Conservation (phyloP, 2,797 vertebrate species). For the Thaleichthys pacificus region DNA sequence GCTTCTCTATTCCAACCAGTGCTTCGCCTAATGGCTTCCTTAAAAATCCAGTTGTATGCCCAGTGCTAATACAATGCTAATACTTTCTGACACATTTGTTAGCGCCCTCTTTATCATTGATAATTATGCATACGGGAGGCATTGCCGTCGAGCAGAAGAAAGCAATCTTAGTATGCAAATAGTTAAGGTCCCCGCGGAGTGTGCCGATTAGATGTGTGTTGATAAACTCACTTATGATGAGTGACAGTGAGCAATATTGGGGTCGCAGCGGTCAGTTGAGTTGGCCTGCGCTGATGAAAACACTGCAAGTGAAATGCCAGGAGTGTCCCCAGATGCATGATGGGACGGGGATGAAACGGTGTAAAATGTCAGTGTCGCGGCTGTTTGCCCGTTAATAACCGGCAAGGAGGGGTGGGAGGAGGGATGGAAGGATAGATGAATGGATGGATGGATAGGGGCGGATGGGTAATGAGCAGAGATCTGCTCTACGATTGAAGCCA, state of each 20-base stretch:
- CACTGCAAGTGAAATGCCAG: slow-evolving; percentile 82
- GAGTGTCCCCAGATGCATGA: slow-evolving; percentile 81
- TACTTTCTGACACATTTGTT: slow-evolving; percentile 89
- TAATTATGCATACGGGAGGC: slow-evolving; percentile 87
- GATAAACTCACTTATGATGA: slow-evolving; percentile 92
- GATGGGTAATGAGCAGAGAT: slow-evolving; percentile 72
- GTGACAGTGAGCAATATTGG: slow-evolving; percentile 86
- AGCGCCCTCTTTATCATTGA: slow-evolving; percentile 84
- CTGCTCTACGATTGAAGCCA: slow-evolving; percentile 79
- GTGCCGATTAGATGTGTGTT: slow-evolving; percentile 78
- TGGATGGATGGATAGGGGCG: background rate
- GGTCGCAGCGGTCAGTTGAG: slow-evolving; percentile 79
- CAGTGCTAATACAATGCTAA: slow-evolving; percentile 57
- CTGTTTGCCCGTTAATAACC: slow-evolving; percentile 80
- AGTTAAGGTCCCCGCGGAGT: slow-evolving; percentile 78
- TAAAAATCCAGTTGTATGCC: slow-evolving; percentile 65
- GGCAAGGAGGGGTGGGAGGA: slow-evolving; percentile 69
- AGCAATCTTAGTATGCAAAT: slow-evolving; percentile 92
- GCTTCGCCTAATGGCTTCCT: slow-evolving; percentile 55
- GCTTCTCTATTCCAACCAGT: slow-evolving; percentile 39
- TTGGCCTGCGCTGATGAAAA: slow-evolving; percentile 82
- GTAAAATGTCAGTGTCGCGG: slow-evolving; percentile 80
- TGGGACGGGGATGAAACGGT: slow-evolving; percentile 80
- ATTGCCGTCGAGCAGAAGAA: slow-evolving; percentile 79
- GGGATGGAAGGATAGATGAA: slow-evolving; percentile 40